Percentiles rank a stretch among this genome's conserved stretches.
phyloP scores from a whole-genome alignment of 92 coral and sea anemone species.

The Actinostola sp. region DNA sequence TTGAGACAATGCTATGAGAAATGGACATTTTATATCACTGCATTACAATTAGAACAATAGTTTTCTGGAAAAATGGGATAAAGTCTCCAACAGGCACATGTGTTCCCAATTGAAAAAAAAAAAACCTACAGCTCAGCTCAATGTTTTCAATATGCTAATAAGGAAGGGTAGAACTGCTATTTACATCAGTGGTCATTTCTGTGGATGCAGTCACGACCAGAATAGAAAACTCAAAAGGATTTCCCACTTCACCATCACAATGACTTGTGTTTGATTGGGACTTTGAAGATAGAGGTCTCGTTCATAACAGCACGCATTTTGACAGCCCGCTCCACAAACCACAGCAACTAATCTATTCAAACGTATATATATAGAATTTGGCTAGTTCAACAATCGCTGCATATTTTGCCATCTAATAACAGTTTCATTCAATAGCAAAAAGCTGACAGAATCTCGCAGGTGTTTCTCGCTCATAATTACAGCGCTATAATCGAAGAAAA shows the following conservation, averaged over 20 bases:
- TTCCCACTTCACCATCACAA: not conserved
- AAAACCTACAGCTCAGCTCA: not conserved
- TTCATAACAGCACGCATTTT: not conserved
- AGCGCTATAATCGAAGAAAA: conserved; percentile 5
- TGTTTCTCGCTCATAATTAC: conserved; percentile 14
- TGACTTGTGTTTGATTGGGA: not conserved
- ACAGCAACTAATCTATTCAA: conserved; percentile 17
- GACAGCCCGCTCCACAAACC: conserved; percentile 5
- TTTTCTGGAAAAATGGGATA: too few relatives aligned
- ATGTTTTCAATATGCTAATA: conserved; percentile 17
- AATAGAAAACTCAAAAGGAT: not conserved
- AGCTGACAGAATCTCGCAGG: conserved; percentile 26
- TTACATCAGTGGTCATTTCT: conserved; percentile 31
- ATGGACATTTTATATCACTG: conserved; percentile 7
- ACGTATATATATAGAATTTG: conserved; percentile 14
- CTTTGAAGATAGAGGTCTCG: not conserved
- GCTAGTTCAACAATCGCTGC: conserved; percentile 12
- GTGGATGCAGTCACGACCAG: not conserved
- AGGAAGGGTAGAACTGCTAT: not conserved
- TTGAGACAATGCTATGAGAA: conserved; percentile 77
- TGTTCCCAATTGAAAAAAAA: not conserved
- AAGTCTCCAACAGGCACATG: not conserved
- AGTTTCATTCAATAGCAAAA: conserved; percentile 20
- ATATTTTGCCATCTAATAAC: conserved; percentile 33
- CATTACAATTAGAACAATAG: too few relatives aligned